Evolutionary conservation across 2,113 vertebrate genomes (phyloP), one percentile per base, ranked within the genome.

Genomic region (Holacanthus passer): DNA sequence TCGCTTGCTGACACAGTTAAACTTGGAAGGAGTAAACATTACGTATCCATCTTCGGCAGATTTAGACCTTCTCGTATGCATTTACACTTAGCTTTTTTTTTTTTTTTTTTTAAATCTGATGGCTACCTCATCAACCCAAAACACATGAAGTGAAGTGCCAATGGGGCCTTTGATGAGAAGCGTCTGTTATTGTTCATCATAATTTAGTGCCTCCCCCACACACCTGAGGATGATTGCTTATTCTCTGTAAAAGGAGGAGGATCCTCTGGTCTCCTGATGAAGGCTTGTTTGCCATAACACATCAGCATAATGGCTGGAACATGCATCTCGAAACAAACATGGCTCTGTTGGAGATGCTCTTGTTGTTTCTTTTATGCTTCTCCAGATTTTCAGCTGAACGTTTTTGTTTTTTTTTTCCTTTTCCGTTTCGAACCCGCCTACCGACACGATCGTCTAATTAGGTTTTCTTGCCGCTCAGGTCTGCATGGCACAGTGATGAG

Each of bases 161-260:
- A 69, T 74, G 41, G 9, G 4, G 24, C 53, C 27, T 45, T 66
- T 76, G n/a, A 16, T 65, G 35, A 55, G n/a, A 80, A 65, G 60
- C 3, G 24, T 60, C 53, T 11, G 16, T n/a, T 55, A 45, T 56
- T 73, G 48, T 59, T 77, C 3, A 59, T 59, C 47, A 41, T 35
- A 29, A 68, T 47, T 58, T 68, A 14, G 12, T 69, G 50, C 50
- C 66, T 55, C 31, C 39, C 20, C 12, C 20, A 31, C 35, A 78
- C 45, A 53, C 45, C 35, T 67, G 24, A 8, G 45, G 14, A 53
- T 68, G 47, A 69, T 68, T 82, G 53, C 55, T 47, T 22, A n/a
- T 76, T 85, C 45, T 47, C 37, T 72, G 6, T 66, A 22, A 39
- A 66, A 47, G 27, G 16, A 80, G 55, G 43, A 76, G 48, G 37